Conservation (phyloP, 1,140 invertebrate species). For the Drosophila triauraria region DNA sequence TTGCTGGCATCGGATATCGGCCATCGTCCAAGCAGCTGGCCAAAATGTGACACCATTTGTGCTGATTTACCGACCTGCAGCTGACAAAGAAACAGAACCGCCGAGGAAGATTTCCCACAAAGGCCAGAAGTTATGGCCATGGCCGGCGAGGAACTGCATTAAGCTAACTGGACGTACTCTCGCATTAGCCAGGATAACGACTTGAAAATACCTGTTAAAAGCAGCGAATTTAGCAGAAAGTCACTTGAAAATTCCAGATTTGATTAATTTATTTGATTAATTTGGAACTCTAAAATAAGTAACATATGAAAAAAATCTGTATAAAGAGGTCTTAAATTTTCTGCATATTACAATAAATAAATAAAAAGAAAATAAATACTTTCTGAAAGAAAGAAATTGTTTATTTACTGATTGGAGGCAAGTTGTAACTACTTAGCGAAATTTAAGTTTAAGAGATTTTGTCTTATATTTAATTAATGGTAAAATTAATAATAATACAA, state of each 20-base stretch:
- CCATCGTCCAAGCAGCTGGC: constrained; percentile 32
- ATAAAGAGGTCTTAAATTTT: too few relatives aligned
- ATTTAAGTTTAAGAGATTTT: too few relatives aligned
- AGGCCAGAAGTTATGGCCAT: constrained; percentile 14
- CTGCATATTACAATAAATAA: too few relatives aligned
- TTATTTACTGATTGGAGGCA: too few relatives aligned
- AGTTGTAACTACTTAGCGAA: too few relatives aligned
- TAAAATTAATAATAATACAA: too few relatives aligned
- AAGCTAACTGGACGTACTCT: constrained; percentile 6
- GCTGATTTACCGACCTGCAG: constrained; percentile 43
- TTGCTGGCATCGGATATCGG: constrained; percentile 26
- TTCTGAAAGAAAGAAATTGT: too few relatives aligned
- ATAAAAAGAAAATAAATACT: too few relatives aligned
- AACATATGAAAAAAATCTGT: too few relatives aligned
- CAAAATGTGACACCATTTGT: constrained; percentile 45
- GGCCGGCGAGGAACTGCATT: constrained; percentile 6
- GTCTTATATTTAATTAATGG: too few relatives aligned
- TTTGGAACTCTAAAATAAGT: background rate
- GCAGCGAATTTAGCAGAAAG: background rate
- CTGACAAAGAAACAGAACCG: constrained; percentile 41
- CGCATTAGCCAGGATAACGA: constrained; percentile 10
- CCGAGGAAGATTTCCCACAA: background rate
- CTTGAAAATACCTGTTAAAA: constrained; percentile 3
- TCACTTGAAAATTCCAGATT: too few relatives aligned
- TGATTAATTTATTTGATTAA: background rate